A percentile compares a stretch with the other conserved stretches of the same genome.
phyloP scores from a whole-genome alignment of 2,888 invertebrate genomes.

The Cephus pygmeus region DNA sequence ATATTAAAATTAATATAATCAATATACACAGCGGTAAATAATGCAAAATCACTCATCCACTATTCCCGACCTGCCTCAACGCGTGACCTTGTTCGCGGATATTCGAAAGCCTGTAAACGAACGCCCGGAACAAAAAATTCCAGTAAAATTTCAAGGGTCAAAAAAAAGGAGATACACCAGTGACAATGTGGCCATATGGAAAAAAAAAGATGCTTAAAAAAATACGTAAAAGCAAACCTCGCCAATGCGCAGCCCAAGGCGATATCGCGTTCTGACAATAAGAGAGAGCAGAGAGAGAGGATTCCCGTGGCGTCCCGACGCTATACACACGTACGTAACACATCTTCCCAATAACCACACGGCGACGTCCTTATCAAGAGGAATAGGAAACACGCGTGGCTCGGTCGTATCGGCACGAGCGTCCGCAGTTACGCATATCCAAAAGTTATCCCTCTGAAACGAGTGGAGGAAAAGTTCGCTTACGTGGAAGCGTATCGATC shows the following conservation, averaged over 20 bases:
- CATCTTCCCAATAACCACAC: conserved; percentile 19
- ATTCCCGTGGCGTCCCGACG: not conserved
- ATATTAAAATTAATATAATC: not conserved
- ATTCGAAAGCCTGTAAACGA: too few species aligned
- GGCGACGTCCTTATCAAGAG: conserved; percentile 23
- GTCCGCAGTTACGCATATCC: not conserved
- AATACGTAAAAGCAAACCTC: conserved; percentile 30
- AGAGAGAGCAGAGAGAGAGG: conserved; percentile 28
- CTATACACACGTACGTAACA: not conserved
- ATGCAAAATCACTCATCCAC: too few species aligned
- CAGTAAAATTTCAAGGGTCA: too few species aligned
- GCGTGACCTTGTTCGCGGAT: too few species aligned
- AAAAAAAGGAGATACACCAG: too few species aligned
- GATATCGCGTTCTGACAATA: conserved; percentile 61
- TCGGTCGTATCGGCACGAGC: not conserved
- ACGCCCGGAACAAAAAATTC: too few species aligned
- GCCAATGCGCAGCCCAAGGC: conserved; percentile 58
- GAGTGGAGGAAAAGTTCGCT: not conserved
- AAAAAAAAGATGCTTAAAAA: too few species aligned
- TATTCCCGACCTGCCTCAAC: too few species aligned
- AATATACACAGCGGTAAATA: not conserved
- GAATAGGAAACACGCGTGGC: conserved; percentile 11
- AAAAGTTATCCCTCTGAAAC: not conserved
- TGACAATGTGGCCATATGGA: too few species aligned
- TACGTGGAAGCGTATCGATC: too few species aligned